Percentiles rank a stretch among this genome's conserved stretches.
Conservation (phyloP, 2,888 invertebrate genomes). For the Bursaphelenchus okinawaensis region DNA sequence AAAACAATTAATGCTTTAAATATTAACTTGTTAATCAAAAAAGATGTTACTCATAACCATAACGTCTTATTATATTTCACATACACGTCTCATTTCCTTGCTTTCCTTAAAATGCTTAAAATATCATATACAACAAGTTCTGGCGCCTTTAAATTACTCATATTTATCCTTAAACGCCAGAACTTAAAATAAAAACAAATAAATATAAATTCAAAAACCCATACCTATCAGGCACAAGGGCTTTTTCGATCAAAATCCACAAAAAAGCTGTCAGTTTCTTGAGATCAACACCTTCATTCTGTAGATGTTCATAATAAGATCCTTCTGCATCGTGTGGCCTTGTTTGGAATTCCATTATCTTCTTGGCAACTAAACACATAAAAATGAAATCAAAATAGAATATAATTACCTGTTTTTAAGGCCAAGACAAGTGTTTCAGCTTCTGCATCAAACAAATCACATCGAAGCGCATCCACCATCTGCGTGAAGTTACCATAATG, state of each 20-base stretch:
- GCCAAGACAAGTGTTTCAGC: neutral
- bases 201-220: neutral
- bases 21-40: too few species aligned
- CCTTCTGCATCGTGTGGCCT: neutral
- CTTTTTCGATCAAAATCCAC: constrained; percentile 1
- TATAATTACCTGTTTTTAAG: neutral
- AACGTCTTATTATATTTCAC: too few species aligned
- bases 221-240: neutral
- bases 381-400: neutral
- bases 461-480: neutral
- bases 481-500: neutral
- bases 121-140: too few species aligned
- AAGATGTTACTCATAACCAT: too few species aligned
- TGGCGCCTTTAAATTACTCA: too few species aligned
- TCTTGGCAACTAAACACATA: constrained; percentile 1
- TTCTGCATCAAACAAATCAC: neutral
- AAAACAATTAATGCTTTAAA: too few species aligned
- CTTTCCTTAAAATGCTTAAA: too few species aligned
- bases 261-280: constrained; percentile 3
- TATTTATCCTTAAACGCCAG: too few species aligned
- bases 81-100: too few species aligned
- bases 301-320: neutral
- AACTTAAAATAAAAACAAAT: neutral
- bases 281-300: neutral
- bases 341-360: neutral